Evolutionary conservation across 2,797 vertebrate genomes (phyloP), one percentile per base, ranked within the genome.

Genomic region (Silurus lanzhouensis): DNA sequence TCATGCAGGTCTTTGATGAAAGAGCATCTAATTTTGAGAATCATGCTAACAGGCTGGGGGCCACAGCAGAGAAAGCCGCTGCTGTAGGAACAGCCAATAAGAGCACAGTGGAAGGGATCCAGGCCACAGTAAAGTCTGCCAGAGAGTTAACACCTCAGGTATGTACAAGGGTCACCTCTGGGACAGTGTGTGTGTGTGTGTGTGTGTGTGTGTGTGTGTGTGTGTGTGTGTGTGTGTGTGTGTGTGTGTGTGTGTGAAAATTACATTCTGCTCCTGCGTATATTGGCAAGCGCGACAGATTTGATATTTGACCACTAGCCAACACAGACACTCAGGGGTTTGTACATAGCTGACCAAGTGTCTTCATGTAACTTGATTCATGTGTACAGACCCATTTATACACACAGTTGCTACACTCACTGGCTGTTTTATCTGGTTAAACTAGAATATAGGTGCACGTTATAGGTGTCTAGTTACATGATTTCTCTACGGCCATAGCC

Each of bases 111-210:
- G 98, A 99, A 90, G 97, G 97, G 70, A 99, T 99, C 83, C 97
- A 99, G 90, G 96, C 97, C 0, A 95, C 97, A 0, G 98, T 99
- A 89, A 99, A 99, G 92, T 97, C 98, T 0, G 95, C 98, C 63
- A 95, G 98, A 85, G 98, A 99, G 63, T 96, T 99, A 86, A 99
- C 98, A 0, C 98, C 98, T 70, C 98, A 99, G 98, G 98, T 99
- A 88, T 79, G 82, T 61, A 78, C 70, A 44, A 71, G 44, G 76
- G 71, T 76, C 48, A 55, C 17, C 25, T 55, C 64, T 70, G 22
- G 48, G 67, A 70, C 70, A 61, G 19, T 25, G 60, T 79, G 68
- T 48, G 31, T 81, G n/a, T 74, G 75, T 84, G 44, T 72, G 75
- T 83, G 61, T 83, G 46, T 72, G 31, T 70, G 58, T 75, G 44